Percentiles rank a stretch among this genome's conserved stretches.
These are phyloP conservation scores for Meganola albula DNA, from an alignment of 2,888 invertebrate species.

Conservation along the genomic window DNA sequence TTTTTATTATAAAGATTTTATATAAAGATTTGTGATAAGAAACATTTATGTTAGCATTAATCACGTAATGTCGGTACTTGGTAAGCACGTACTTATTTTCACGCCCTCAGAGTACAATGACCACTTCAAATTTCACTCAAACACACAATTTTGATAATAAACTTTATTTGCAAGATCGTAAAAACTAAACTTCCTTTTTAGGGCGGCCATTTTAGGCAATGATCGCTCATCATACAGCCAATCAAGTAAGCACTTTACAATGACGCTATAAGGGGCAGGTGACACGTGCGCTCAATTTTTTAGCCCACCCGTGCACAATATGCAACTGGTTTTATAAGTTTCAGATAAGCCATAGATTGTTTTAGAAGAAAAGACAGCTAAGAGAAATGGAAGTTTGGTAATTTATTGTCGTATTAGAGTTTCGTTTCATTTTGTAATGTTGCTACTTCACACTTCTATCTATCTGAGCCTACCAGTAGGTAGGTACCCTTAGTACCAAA, in stretches of 20 bases:
- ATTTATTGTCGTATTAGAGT: no score
- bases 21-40: no score
- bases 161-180: no score
- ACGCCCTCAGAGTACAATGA: conserved; percentile 18
- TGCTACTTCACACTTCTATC: no score
- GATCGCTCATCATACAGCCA: conserved; percentile 26
- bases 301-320: conserved; percentile 51
- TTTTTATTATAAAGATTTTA: no score
- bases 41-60: no score
- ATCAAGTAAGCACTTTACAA: conserved; percentile 43
- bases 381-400: no score
- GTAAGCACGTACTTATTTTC: conserved; percentile 25
- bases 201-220: conserved; percentile 14
- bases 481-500: no score
- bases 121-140: not conserved
- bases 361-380: no score
- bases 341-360: conserved; percentile 30
- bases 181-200: conserved; percentile 8
- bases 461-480: no score
- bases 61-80: conserved; percentile 13
- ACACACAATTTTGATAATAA: not conserved
- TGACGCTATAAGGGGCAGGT: conserved; percentile 54
- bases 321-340: conserved; percentile 43
- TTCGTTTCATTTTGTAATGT: no score
- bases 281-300: conserved; percentile 61